These are phyloP conservation scores for Antheraea yamamai DNA, from an alignment of 2,888 invertebrate species.

Conservation along the genomic window DNA sequence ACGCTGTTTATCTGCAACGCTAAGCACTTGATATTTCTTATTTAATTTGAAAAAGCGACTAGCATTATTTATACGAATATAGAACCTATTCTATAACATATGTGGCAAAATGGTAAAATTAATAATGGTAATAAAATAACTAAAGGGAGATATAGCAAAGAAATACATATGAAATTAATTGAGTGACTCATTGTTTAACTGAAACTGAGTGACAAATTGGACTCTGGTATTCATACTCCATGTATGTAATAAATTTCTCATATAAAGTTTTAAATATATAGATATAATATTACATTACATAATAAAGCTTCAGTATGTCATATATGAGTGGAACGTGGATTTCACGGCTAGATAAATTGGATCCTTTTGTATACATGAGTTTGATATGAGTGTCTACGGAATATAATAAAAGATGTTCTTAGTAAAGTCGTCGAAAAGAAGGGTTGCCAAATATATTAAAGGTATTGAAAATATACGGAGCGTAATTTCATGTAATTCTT, in stretches of 20 bases:
- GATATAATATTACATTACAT: neutral
- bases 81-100: no score
- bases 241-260: neutral
- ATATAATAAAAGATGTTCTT: conserved; percentile 18
- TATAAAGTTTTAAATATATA: neutral
- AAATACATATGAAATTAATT: no score
- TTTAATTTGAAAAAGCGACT: neutral
- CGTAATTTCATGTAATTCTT: neutral
- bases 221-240: neutral
- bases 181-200: no score
- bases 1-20: neutral
- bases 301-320: conserved; percentile 1
- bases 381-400: conserved; percentile 6
- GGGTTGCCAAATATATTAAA: neutral
- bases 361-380: conserved; percentile 16
- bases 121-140: no score
- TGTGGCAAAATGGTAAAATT: no score
- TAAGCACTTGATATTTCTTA: neutral
- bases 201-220: no score
- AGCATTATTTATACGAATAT: neutral
- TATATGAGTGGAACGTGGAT: conserved; percentile 3
- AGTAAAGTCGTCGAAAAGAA: conserved; percentile 6
- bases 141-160: no score
- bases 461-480: conserved; percentile 8
- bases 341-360: conserved; percentile 20